Evolutionary conservation across 2,113 vertebrate genomes (phyloP).

Genomic region (Nannobrachium achirus): DNA sequence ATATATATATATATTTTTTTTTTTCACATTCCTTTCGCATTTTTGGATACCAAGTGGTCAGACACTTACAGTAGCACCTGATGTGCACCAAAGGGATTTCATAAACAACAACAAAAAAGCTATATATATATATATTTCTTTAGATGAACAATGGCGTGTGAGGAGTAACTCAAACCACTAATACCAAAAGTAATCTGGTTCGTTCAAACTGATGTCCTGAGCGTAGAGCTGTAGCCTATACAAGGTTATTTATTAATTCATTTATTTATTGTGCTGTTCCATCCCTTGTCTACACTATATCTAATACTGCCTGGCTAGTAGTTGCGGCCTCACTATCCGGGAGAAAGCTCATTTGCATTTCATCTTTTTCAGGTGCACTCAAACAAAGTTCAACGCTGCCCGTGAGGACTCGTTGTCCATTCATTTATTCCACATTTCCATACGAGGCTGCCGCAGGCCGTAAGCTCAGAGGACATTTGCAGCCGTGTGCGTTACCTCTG

Average conservation of each 20-base stretch:
- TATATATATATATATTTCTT: too few relatives aligned
- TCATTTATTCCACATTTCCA: conserved; percentile 69
- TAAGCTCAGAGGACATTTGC: conserved; percentile 26
- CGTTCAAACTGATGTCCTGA: not conserved
- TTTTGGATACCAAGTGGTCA: too few relatives aligned
- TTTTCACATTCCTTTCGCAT: too few relatives aligned
- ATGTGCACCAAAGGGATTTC: too few relatives aligned
- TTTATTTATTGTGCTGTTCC: not conserved
- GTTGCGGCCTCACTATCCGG: conserved; percentile 32
- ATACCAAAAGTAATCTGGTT: not conserved
- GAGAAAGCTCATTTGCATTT: conserved; percentile 47
- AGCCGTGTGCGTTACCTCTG: conserved; percentile 49
- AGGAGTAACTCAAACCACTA: not conserved
- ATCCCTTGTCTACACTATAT: conserved; percentile 11
- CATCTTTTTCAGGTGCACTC: conserved; percentile 61
- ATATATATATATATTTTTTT: too few relatives aligned
- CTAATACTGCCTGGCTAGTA: conserved; percentile 35
- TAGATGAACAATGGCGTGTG: too few relatives aligned
- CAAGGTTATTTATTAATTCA: not conserved
- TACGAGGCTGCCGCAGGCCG: conserved; percentile 49
- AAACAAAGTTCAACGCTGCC: conserved; percentile 38
- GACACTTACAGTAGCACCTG: too few relatives aligned
- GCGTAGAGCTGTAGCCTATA: conserved; percentile 1
- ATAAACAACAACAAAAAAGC: too few relatives aligned
- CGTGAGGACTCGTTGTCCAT: conserved; percentile 56